These are phyloP conservation scores for Drosophila tristis DNA, from an alignment of 1,140 invertebrate genomes.

Conservation along the genomic window DNA sequence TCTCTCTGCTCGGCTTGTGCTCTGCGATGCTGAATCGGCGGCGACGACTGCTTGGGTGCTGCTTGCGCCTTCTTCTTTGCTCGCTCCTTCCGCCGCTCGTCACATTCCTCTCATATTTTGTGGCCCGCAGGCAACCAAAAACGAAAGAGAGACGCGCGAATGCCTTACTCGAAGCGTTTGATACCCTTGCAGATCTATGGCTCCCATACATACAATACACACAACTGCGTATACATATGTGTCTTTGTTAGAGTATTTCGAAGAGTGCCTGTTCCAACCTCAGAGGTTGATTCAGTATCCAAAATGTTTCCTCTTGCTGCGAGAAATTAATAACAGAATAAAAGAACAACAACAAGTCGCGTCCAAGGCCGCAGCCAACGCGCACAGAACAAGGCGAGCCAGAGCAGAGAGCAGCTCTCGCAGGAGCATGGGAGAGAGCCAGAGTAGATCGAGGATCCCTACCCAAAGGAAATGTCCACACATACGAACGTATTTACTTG, in stretches of 20 bases:
- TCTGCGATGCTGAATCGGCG: not conserved
- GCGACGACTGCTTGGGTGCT: not conserved
- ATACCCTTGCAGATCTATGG: not conserved
- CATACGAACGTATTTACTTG: no score
- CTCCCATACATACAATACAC: no score
- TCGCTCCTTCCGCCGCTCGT: slow-evolving; percentile 4
- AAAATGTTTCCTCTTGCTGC: no score
- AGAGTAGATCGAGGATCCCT: not conserved
- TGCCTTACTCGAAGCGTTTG: no score
- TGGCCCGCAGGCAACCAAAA: not conserved
- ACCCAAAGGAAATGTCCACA: not conserved
- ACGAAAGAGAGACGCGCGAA: no score
- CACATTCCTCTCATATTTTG: slow-evolving; percentile 54
- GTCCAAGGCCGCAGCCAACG: slow-evolving; percentile 38
- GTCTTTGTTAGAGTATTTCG: no score
- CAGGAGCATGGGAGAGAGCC: no score
- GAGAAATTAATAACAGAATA: not conserved
- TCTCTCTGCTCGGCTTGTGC: not conserved
- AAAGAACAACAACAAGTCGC: slow-evolving; percentile 16
- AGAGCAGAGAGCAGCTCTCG: no score
- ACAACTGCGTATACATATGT: no score
- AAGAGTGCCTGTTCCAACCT: no score
- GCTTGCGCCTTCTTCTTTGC: slow-evolving; percentile 3
- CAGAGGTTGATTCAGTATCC: no score
- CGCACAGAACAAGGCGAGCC: not conserved